Percentiles rank a stretch among this genome's conserved stretches.
Conservation (phyloP, 2,888 invertebrate species). For the Euphydryas editha region DNA sequence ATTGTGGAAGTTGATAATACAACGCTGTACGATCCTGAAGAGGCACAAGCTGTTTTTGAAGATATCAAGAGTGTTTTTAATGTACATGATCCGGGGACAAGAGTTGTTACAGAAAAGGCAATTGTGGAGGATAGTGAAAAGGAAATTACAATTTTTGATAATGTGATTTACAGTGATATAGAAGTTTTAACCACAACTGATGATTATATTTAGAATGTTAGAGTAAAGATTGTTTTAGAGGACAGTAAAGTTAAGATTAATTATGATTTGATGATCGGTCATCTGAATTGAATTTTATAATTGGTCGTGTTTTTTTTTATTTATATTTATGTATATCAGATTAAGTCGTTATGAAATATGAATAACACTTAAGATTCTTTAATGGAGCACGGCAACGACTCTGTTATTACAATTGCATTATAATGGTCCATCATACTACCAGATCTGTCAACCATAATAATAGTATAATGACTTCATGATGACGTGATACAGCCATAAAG, state of each 20-base stretch:
- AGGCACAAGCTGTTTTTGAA: slow-evolving; percentile 9
- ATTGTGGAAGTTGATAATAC: slow-evolving; percentile 48
- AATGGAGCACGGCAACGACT: too few species aligned
- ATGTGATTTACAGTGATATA: neutral
- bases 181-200: slow-evolving; percentile 7
- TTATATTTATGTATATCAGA: too few species aligned
- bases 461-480: too few species aligned
- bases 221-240: neutral
- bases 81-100: slow-evolving; percentile 30
- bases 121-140: neutral
- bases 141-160: neutral
- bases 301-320: too few species aligned
- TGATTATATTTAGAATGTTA: neutral
- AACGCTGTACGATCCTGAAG: slow-evolving; percentile 20
- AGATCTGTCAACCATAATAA: too few species aligned
- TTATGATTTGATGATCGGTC: neutral
- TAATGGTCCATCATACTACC: too few species aligned
- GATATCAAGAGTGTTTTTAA: slow-evolving; percentile 11
- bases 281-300: neutral
- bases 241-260: neutral
- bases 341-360: too few species aligned
- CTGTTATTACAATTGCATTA: too few species aligned
- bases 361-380: too few species aligned
- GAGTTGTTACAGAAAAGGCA: slow-evolving; percentile 6
- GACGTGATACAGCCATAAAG: too few species aligned